Evolutionary conservation across 1,140 invertebrate genomes (phyloP).

Genomic region (Phthorimaea operculella): DNA sequence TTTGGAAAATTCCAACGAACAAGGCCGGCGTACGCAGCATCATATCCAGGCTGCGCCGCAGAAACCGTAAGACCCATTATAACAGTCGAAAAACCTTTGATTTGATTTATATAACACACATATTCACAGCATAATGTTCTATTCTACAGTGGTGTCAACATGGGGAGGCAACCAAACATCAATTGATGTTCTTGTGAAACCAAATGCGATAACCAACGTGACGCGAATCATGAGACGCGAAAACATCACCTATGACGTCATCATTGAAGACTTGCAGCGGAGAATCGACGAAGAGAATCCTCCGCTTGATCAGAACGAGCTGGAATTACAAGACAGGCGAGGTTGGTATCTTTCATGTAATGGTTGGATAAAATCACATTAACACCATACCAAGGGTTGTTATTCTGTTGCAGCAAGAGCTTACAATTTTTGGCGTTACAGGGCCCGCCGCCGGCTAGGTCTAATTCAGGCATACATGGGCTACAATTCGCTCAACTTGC

Average conservation of each 20-base stretch:
- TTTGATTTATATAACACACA: conserved; percentile 3
- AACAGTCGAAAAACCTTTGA: neutral
- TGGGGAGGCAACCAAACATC: conserved; percentile 76
- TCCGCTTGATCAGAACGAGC: conserved; percentile 71
- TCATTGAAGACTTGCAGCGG: conserved; percentile 80
- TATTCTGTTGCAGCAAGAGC: conserved; percentile 67
- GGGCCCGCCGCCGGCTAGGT: conserved; percentile 50
- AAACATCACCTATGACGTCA: conserved; percentile 72
- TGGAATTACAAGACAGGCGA: conserved; percentile 76
- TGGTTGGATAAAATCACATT: conserved; percentile 17
- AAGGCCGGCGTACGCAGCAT: conserved; percentile 41
- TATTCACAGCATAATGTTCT: conserved; percentile 7
- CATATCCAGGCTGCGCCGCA: conserved; percentile 37
- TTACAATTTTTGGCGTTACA: conserved; percentile 69
- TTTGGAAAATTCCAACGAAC: conserved; percentile 68
- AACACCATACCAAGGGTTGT: conserved; percentile 54
- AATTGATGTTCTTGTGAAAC: conserved; percentile 76
- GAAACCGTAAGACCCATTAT: conserved; percentile 40
- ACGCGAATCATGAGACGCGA: conserved; percentile 65
- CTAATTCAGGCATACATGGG: conserved; percentile 65
- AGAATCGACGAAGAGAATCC: conserved; percentile 84
- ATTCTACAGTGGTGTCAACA: conserved; percentile 71
- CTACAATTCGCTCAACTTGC: conserved; percentile 64
- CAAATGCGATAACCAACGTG: conserved; percentile 66
- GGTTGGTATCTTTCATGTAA: conserved; percentile 67